Base-by-base conservation (phyloP, 2,888 invertebrate species). In the Ormyrus rosae region DNA sequence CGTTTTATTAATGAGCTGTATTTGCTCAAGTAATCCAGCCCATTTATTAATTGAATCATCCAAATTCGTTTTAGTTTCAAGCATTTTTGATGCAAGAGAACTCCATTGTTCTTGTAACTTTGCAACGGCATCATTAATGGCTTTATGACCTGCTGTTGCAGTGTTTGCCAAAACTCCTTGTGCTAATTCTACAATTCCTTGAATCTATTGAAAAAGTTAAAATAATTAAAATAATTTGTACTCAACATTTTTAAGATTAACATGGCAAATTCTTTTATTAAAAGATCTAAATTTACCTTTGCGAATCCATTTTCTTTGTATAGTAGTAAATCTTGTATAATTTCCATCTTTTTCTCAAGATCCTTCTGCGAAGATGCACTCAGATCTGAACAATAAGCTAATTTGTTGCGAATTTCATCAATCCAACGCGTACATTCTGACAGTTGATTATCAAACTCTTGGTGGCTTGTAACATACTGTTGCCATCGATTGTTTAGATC, bases 221-320 rank as follows among this genome's bases (percentile, higher is more conserved):
- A 7, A 63, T 63, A 64, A 11, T 64, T 34, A 64, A 7, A 64
- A 64, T 64, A 75, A 53, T 73, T 61, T 34, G 8, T 58, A 7
- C n/a, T 60, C n/a, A 46, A 19, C 34, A 13, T 2, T 50, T 50
- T n/a, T 5, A 65, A 6, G 56, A 74, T 67, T 34, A 72, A 45
- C 70, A 61, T 65, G 2, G 19, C 19, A 19, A 19, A 19, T 19
- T 19, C 19, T 19, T 1, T 34, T 34, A 34, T 34, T 3, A 34
- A 34, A 19, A 60, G 58, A 4, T 45, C 53, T 34, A 34, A 34
- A 4, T 34, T 34, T 51, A 98, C 95, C 90, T 96, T 96, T 0
- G 95, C 94, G 86, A 97, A 97, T 5, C 98, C 98, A 91, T 97
- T 97, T 85, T 99, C 98, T 91, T 98, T 98, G 82, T 95, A 94